phyloP scores from a whole-genome alignment of 2,888 invertebrate genomes.

The Rugalucina vietnamica region DNA sequence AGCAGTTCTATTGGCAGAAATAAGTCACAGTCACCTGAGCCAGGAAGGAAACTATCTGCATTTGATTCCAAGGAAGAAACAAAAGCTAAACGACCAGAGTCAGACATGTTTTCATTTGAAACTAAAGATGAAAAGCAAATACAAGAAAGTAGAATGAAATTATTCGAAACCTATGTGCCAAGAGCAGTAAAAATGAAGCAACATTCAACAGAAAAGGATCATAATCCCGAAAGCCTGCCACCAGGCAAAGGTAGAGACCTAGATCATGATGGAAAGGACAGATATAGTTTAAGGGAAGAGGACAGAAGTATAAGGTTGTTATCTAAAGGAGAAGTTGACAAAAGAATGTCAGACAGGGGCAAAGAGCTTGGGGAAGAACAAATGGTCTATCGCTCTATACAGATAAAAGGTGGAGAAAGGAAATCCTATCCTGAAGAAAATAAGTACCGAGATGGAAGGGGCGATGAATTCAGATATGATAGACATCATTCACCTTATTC shows the following conservation, averaged over 20 bases:
- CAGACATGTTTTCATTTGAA: conserved; percentile 5
- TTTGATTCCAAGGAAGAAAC: not conserved
- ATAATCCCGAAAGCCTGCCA: conserved; percentile 42
- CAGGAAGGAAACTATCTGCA: not conserved
- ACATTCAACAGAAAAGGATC: conserved; percentile 29
- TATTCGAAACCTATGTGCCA: conserved; percentile 58
- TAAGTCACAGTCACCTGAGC: not conserved
- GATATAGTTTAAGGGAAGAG: no score
- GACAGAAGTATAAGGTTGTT: not conserved
- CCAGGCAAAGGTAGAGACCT: not conserved
- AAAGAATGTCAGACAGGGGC: not conserved
- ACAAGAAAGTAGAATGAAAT: not conserved
- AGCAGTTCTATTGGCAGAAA: not conserved
- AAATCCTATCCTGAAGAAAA: not conserved
- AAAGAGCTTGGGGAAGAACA: not conserved
- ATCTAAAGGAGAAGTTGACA: not conserved
- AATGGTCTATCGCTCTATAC: not conserved
- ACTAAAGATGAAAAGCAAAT: not conserved
- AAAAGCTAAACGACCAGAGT: not conserved
- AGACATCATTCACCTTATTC: not conserved
- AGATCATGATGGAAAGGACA: not conserved
- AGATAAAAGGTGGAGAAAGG: not conserved
- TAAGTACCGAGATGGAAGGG: not conserved
- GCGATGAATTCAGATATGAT: not conserved
- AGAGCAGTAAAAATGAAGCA: conserved; percentile 56